Base-by-base conservation (phyloP, 2,888 invertebrate genomes). In the Choreutis nemorana region DNA sequence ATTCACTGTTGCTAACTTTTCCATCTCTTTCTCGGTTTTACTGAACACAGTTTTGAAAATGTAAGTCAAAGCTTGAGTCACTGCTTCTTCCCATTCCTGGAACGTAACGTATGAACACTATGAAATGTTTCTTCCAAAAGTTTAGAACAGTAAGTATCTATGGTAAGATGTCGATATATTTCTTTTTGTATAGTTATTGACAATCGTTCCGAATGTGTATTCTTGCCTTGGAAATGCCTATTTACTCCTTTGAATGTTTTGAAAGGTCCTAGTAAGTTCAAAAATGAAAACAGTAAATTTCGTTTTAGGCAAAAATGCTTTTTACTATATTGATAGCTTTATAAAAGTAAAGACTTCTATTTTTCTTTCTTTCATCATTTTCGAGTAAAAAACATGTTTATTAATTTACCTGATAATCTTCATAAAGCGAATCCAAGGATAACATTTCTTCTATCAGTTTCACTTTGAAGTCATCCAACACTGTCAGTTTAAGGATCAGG, bases 1-100 rank as follows among this genome's bases (percentile, higher is more conserved):
- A 0, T 70, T 71, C 1, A 81, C 66, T 2, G 82, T 71, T 2
- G 83, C 77, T 15, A 83, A 56, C 39, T 83, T 81, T 41, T 83
- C 71, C 43, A 79, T 82, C 43, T 85, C 85, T 44, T 87, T 87
- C 32, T 85, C 83, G 0, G 83, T 79, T 55, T 86, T 88, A 25
- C 85, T 82, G 13, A 86, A 68, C 4, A 75, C 56, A 8, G 85
- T 86, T 36, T 86, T 81, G 14, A 89, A 55, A 21, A 91, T 66
- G 47, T 85, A 85, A 8, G 83, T 81, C 23, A 90, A 57, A 0
- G 84, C 81, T 33, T 85, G 84, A 41, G 89, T 86, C 2, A 86
- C 83, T 2, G 85, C 78, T 59, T 91, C 91, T 55, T 91, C 90
- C 91, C 91, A 91, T 48, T 87, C 87, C 90, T 91, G 48, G 27